Evolutionary conservation across 53 echinoderm and acorn worm genomes (phyloP).

Genomic region (Temnopleurus reevesii): DNA sequence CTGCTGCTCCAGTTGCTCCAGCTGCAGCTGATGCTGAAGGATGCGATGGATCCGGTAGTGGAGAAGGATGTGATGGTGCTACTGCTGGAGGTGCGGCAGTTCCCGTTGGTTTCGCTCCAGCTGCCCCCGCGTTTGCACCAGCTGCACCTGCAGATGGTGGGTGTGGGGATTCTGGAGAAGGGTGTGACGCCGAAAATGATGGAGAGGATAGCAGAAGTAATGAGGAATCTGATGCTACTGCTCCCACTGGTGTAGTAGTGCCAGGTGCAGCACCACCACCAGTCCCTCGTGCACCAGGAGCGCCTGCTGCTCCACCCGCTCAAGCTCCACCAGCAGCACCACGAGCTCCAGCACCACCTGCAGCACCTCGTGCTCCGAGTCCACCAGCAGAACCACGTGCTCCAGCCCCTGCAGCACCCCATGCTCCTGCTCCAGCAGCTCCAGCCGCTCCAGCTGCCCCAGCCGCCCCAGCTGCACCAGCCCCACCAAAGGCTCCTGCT

Average conservation of each 20-base stretch:
- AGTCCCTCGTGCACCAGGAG: neutral
- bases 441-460: neutral
- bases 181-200: neutral
- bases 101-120: neutral
- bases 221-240: neutral
- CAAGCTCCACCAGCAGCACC: conserved; percentile 2
- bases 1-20: neutral
- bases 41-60: neutral
- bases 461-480: neutral
- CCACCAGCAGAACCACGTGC: neutral
- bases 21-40: neutral
- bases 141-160: neutral
- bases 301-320: neutral
- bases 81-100: neutral
- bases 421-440: neutral
- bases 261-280: neutral
- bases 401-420: neutral
- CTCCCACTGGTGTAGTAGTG: neutral
- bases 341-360: neutral
- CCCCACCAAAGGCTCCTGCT: neutral
- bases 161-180: conserved; percentile 11
- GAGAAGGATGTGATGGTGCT: neutral
- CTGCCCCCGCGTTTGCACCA: neutral
- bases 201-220: neutral
- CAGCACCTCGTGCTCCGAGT: neutral